phyloP scores from a whole-genome alignment of 2,113 vertebrate species.

The Megaptera novaeangliae region DNA sequence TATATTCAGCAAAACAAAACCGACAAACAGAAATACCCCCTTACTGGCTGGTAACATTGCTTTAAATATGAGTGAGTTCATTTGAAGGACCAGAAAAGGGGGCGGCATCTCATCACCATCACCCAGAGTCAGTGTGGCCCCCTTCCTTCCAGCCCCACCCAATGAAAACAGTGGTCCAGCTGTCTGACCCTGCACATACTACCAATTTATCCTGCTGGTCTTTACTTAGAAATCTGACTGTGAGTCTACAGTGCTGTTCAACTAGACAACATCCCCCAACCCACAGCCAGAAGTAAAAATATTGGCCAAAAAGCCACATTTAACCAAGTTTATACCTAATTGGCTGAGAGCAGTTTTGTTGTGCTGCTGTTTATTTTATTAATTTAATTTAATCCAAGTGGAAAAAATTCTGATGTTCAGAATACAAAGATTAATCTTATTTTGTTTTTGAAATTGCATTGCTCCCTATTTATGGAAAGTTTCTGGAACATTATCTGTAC shows the following conservation, averaged over 20 bases:
- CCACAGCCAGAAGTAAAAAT: background rate
- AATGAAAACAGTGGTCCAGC: fast-evolving
- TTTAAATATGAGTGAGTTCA: background rate
- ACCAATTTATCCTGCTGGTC: too few species aligned
- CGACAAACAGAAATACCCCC: background rate
- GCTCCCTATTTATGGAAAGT: background rate
- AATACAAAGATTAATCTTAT: background rate
- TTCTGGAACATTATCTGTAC: background rate
- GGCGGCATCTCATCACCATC: background rate
- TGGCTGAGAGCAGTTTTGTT: background rate
- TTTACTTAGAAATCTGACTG: background rate
- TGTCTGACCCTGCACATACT: fast-evolving
- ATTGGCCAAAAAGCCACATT: background rate
- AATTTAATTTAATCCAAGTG: background rate
- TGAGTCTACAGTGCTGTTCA: too few species aligned
- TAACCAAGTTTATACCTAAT: background rate
- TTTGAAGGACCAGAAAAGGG: background rate
- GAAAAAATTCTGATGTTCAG: background rate
- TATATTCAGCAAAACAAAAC: background rate
- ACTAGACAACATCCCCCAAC: too few species aligned
- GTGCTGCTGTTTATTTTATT: background rate
- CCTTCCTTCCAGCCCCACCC: fast-evolving
- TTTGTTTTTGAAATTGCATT: background rate
- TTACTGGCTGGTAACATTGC: background rate
- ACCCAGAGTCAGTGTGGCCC: fast-evolving